phyloP scores from a whole-genome alignment of 1,140 invertebrate species.

The Carcinoscorpius rotundicauda region DNA sequence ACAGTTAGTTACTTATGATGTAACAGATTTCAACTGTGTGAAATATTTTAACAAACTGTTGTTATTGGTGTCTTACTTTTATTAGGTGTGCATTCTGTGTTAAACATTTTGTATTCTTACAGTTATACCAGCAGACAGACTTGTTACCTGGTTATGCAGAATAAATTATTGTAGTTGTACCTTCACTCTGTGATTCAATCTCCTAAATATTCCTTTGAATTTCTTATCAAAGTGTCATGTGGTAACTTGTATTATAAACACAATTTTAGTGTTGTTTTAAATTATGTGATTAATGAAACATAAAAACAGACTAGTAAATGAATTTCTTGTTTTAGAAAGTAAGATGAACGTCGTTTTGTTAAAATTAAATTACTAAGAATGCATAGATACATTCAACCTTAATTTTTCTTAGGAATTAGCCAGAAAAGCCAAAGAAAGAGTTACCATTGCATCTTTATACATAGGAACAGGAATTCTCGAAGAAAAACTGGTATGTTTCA shows the following conservation, averaged over 20 bases:
- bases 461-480: slow-evolving; percentile 81
- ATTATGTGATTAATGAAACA: background rate
- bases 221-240: background rate
- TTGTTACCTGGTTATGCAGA: too few relatives aligned
- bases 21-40: too few relatives aligned
- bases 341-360: background rate
- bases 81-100: too few relatives aligned
- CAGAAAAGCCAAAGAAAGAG: slow-evolving; percentile 53
- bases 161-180: too few relatives aligned
- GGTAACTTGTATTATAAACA: background rate
- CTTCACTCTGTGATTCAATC: too few relatives aligned
- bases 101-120: too few relatives aligned
- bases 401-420: slow-evolving; percentile 49
- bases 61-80: too few relatives aligned
- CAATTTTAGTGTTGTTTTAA: background rate
- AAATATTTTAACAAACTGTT: too few relatives aligned
- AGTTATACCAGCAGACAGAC: too few relatives aligned
- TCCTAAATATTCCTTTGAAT: too few relatives aligned
- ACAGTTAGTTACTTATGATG: too few relatives aligned
- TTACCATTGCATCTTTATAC: slow-evolving; percentile 84
- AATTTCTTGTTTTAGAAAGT: background rate
- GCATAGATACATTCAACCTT: too few relatives aligned
- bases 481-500: slow-evolving; percentile 49
- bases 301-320: background rate
- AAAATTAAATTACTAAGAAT: background rate